Evolutionary conservation across 1,140 invertebrate species (phyloP), one percentile per base, ranked within the genome.

Genomic region (Zaprionus davidi): DNA sequence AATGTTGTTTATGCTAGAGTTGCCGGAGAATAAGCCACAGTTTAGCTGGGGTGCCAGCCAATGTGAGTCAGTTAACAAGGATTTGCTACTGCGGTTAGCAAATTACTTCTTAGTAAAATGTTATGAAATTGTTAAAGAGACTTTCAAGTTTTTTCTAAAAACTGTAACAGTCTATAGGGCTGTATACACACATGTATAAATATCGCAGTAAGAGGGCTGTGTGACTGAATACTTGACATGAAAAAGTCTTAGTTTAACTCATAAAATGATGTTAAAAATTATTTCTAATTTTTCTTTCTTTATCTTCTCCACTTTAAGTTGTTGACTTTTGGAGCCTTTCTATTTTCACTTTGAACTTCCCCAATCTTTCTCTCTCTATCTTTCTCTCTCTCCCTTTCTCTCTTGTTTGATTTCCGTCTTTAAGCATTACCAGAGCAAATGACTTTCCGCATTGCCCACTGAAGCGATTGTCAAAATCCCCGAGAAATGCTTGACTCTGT

Each of bases 1-100:
- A 76, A 72, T 82, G 78, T 83, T 83, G 62, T 81, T 83, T 72
- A 83, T 76, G 56, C 22, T 51, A 66, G 46, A 67, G 26, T 67
- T 68, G 36, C 36, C 17, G 13, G 31, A 46, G 38, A 22, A 44
- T 15, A 24, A 41, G 22, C 49, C 24, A 56, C 64, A 46, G 22
- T 51, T 57, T 28, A 17, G 5, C 6, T 41, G 11, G 69, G 60
- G 44, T 69, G 41, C 55, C 36, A 66, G 26, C 28, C 9, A 34
- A 3, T 34, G 7, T 9, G 13, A 59, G 22, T 53, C 49, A 46
- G 71, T 26, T 51, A 67, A 67, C 24, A 53, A 56, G 31, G 46
- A 65, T 53, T 71, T 64, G 60, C 53, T 3, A 64, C 17, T 41
- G 51, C 17, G 3, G 44, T 17, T 56, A 22, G 20, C 3, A 62